These are phyloP conservation scores for Xenopus laevis DNA, from an alignment of 2,113 vertebrate genomes.

Conservation along the genomic window DNA sequence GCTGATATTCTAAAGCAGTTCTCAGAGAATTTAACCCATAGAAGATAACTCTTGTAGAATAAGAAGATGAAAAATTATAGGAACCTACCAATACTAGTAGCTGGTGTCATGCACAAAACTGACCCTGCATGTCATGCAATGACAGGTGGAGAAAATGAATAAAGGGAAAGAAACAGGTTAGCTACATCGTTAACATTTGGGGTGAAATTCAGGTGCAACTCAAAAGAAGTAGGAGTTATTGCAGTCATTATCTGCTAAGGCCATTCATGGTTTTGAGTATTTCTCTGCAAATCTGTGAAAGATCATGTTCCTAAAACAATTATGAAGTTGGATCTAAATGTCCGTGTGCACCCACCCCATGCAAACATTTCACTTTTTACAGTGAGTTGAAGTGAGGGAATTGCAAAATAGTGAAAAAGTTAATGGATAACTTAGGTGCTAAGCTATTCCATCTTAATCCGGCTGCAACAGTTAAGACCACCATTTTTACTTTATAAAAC, in stretches of 20 bases:
- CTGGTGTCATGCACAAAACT: conserved; percentile 99
- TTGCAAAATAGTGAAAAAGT: too few relatives aligned
- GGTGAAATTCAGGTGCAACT: conserved; percentile 74
- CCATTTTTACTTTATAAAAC: too few relatives aligned
- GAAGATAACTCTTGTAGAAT: conserved; percentile 49
- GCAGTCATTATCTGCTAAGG: conserved; percentile 59
- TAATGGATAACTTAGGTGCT: too few relatives aligned
- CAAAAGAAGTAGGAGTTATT: conserved; percentile 71
- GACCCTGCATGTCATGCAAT: conserved; percentile 93
- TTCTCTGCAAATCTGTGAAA: not conserved
- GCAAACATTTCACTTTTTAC: too few relatives aligned
- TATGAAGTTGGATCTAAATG: not conserved
- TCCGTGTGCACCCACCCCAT: too few relatives aligned
- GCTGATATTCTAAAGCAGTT: conserved; percentile 45
- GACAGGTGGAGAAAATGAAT: conserved; percentile 75
- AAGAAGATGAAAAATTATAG: conserved; percentile 72
- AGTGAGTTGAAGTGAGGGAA: too few relatives aligned
- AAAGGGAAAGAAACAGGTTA: conserved; percentile 82
- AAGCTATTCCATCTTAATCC: too few relatives aligned
- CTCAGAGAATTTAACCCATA: conserved; percentile 37
- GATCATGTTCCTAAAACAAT: not conserved
- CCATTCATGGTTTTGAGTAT: conserved; percentile 59
- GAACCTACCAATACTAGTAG: conserved; percentile 99
- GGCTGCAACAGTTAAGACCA: too few relatives aligned
- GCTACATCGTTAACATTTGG: conserved; percentile 80